Base-by-base conservation (phyloP, 2,888 invertebrate species). In the Ectemnius cavifrons region DNA sequence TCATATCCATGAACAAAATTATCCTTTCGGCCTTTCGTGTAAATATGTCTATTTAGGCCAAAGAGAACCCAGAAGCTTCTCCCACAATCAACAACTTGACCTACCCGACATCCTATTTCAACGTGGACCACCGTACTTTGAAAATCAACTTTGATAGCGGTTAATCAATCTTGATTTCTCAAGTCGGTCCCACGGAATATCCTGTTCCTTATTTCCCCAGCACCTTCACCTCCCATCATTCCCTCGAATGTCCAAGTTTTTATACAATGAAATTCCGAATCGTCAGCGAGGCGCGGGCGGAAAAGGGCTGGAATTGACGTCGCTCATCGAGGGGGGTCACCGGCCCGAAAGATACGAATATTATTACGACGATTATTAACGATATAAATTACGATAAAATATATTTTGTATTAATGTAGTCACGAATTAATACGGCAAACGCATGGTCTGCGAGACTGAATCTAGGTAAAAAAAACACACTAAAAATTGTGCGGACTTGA, bases 21-120 rank as follows among this genome's bases (percentile, higher is more conserved):
- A 61, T 61, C 73, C 64, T 79, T 85, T 84, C 81, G 88, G 88
- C 87, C 88, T 88, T 87, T 83, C 82, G 75, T 87, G 88, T 87
- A 88, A 85, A 88, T 88, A 87, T 87, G 87, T 87, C 86, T 88
- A 88, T 87, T 87, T 87, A 85, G 88, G 87, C 86, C 86, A 81
- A 75, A 64, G 63, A 68, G 58, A 52, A 52, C 59, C 49, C 57
- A 11, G 13, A 18, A 49, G 28, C 16, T n/a, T 52, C 14, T 13
- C 37, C 61, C 46, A 13, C 23, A 11, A 5, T 14, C 46, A 45
- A n/a, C 61, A 16, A 18, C 27, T 56, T 52, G n/a, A 37, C 57
- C 4, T 28, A 67, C 60, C 70, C 57, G 45, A 52, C 64, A 56
- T 65, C 68, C 65, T 28, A 16, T 67, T 14, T 49, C 37, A 8